Evolutionary conservation across 2,797 vertebrate genomes (phyloP), one percentile per base, ranked within the genome.

Genomic region (Chaetodon trifasciatus): DNA sequence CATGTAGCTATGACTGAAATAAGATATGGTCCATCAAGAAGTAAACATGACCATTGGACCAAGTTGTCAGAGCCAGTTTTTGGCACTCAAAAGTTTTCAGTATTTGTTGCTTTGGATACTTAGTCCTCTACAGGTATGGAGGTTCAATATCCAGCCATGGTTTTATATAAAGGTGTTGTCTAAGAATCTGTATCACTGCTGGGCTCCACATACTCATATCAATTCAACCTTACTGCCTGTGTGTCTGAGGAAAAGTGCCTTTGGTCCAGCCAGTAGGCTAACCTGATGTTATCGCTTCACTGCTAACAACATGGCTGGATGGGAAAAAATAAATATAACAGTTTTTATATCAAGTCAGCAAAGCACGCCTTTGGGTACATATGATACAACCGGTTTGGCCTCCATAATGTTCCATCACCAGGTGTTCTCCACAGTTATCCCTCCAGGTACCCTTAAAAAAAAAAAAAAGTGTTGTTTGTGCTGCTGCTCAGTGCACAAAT

Each of bases 351-450:
- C 24, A 46, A 37, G 58, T 40, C 11, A 42, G 24, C 19, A 16
- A 56, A 57, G 56, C 11, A 39, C 19, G 53, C 53, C 69, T 52
- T 12, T 42, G 53, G 62, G 21, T 78, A 7, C 37, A 10, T 32
- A 49, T 58, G 8, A 40, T 11, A 47, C n/a, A 63, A 17, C 35
- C 2, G n/a, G 11, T 46, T 42, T 39, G 37, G 16, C 10, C 28
- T 61, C 16, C 13, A 46, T 56, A 56, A 19, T 74, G 47, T 60
- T 73, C 46, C 56, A 24, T 66, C 42, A 78, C 23, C 39, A 10
- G 69, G 21, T 40, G 32, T 28, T 58, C 53, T 37, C 42, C 16
- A 23, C 47, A 24, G 61, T 16, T 32, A 17, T 60, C 24, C 15
- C 62, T 39, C 21, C 12, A 50, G 53, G 53, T 6, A 3, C 3